Percentiles rank a stretch among this genome's conserved stretches.
phyloP scores from a whole-genome alignment of 2,113 vertebrate genomes.

The Accipiter virgatus region DNA sequence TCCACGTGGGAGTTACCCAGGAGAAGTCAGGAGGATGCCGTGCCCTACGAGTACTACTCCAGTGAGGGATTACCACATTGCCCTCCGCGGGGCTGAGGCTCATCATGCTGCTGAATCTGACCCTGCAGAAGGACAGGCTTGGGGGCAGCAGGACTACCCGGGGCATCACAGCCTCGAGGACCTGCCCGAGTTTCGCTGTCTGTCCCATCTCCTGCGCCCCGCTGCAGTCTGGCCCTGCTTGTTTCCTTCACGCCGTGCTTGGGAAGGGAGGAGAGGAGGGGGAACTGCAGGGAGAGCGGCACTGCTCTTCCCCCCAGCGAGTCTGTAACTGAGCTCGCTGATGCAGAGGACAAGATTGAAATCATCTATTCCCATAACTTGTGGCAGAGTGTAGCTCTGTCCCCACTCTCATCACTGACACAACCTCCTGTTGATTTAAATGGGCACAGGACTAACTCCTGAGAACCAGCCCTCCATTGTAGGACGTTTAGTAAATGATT shows the following conservation, averaged over 20 bases:
- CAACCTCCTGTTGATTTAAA: background rate
- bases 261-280: background rate
- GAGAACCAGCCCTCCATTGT: background rate
- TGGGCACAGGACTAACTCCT: background rate
- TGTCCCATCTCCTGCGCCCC: background rate
- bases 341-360: background rate
- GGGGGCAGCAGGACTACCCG: background rate
- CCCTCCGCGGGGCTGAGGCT: background rate
- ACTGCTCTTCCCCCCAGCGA: background rate
- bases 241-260: background rate
- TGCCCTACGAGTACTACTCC: background rate
- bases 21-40: too few species aligned
- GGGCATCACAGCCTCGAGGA: background rate
- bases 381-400: background rate
- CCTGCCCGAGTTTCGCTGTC: background rate
- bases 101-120: background rate
- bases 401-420: background rate
- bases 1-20: background rate
- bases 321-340: background rate
- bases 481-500: background rate
- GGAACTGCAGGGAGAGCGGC: background rate
- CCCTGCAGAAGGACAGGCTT: background rate
- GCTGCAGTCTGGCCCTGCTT: background rate
- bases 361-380: background rate
- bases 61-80: background rate